Conservation (phyloP, 2,888 invertebrate genomes). For the Euzophera pinguis region DNA sequence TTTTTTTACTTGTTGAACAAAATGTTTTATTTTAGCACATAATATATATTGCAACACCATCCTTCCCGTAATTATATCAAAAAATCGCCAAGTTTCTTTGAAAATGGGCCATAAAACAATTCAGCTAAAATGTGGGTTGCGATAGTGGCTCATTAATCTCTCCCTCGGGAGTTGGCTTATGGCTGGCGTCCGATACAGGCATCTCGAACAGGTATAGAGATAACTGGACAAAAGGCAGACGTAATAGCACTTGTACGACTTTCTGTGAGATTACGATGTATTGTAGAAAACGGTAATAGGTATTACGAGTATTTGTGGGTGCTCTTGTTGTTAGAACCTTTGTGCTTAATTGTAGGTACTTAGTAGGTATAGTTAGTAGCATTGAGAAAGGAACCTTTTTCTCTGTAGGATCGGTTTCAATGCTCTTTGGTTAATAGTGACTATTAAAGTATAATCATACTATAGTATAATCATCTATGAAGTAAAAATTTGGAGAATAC, state of each 20-base stretch:
- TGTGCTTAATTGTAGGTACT: background rate
- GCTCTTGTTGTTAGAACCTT: background rate
- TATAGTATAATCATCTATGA: no score
- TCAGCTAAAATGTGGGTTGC: conserved; percentile 17
- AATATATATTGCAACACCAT: background rate
- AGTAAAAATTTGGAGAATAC: no score
- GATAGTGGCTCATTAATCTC: conserved; percentile 23
- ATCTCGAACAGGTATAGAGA: background rate
- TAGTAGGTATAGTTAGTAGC: no score
- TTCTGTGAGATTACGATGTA: background rate
- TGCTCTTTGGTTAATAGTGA: no score
- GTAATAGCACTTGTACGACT: conserved; percentile 6
- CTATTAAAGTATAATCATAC: no score
- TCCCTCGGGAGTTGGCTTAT: conserved; percentile 1
- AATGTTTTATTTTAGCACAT: no score
- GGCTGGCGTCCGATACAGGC: background rate
- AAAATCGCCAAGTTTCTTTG: background rate
- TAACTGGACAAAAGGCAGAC: conserved; percentile 1
- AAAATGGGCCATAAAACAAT: conserved; percentile 19
- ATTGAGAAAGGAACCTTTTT: no score
- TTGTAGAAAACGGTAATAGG: background rate
- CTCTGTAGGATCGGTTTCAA: no score
- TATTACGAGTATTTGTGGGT: background rate
- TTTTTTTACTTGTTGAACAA: no score
- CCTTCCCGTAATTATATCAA: background rate